Conservation (phyloP, 2,113 vertebrate genomes). For the Pomatorhinus ruficollis region DNA sequence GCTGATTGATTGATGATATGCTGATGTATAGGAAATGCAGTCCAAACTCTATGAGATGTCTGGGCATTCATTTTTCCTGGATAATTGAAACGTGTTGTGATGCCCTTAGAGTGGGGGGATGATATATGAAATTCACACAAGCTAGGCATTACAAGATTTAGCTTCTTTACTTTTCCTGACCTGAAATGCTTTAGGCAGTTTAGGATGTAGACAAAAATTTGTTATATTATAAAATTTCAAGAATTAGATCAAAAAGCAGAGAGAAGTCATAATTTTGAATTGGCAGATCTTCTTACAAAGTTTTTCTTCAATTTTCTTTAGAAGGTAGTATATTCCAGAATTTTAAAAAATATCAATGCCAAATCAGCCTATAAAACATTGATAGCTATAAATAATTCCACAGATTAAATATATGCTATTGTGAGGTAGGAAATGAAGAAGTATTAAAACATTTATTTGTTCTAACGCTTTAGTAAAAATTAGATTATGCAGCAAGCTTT, state of each 20-base stretch:
- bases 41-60: not conserved
- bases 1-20: not conserved
- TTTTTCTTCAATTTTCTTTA: not conserved
- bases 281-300: not conserved
- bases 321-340: not conserved
- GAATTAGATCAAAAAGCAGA: not conserved
- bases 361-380: not conserved
- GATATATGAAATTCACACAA: not conserved
- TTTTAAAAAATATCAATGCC: not conserved
- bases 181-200: not conserved
- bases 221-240: not conserved
- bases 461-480: not conserved
- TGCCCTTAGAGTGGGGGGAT: not conserved
- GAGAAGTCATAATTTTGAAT: not conserved
- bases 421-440: not conserved
- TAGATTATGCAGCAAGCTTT: not conserved
- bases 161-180: not conserved
- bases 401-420: not conserved
- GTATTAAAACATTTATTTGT: not conserved
- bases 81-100: not conserved
- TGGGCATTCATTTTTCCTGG: not conserved
- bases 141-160: not conserved
- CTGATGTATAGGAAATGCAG: not conserved
- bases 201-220: not conserved
- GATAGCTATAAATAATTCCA: not conserved